Percentiles rank a stretch among this genome's conserved stretches.
phyloP scores from a whole-genome alignment of 2,888 invertebrate genomes.

The Calephelis perditalis region DNA sequence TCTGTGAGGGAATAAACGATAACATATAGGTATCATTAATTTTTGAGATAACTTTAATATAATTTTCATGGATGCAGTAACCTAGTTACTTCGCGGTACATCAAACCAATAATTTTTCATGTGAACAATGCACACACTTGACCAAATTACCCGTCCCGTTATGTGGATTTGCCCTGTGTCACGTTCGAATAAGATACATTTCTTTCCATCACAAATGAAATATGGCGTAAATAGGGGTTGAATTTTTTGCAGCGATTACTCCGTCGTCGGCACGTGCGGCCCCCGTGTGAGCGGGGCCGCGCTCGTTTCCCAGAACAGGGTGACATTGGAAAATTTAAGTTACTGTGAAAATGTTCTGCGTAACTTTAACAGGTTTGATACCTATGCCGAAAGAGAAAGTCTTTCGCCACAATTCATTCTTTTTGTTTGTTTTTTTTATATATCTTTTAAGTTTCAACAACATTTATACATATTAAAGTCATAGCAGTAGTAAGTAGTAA shows the following conservation, averaged over 20 bases:
- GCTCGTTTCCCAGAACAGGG: not conserved
- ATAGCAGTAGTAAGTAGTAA: too few species aligned
- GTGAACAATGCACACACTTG: slow-evolving; percentile 19
- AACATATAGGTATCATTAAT: too few species aligned
- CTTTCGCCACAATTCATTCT: too few species aligned
- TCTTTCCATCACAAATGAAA: too few species aligned
- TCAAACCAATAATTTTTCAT: slow-evolving; percentile 20
- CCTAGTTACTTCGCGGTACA: not conserved
- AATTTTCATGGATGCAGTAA: not conserved
- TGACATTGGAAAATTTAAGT: not conserved
- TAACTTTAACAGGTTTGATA: not conserved
- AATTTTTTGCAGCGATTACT: slow-evolving; percentile 8
- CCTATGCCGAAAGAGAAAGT: too few species aligned
- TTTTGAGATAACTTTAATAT: not conserved
- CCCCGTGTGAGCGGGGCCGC: slow-evolving; percentile 4
- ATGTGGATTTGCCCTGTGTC: not conserved
- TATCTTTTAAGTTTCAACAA: not conserved
- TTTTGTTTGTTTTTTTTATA: too few species aligned
- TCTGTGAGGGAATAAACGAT: too few species aligned
- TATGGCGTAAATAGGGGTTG: not conserved
- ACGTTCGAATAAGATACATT: too few species aligned
- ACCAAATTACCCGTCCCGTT: not conserved
- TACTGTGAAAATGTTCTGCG: not conserved
- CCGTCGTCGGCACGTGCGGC: not conserved
- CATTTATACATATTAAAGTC: too few species aligned